Evolutionary conservation across 2,888 invertebrate species (phyloP), one percentile per base, ranked within the genome.

Genomic region (Yponomeuta evonymella): DNA sequence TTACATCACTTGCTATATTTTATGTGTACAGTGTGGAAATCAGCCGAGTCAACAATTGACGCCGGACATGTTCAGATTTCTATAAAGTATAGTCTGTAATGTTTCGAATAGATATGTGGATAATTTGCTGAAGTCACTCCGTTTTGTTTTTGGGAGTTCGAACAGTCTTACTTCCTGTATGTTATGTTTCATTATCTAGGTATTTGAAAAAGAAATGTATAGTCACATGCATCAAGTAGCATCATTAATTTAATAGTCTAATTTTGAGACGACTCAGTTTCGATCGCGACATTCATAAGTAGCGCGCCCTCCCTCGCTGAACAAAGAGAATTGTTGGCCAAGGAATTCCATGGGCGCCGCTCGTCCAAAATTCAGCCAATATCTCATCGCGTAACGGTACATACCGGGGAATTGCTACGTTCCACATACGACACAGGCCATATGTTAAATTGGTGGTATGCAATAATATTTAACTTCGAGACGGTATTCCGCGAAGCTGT

Each of bases 391-490:
- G 75, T 82, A 84, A 83, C 83, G 83, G 85, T 82, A 81, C 43
- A 8, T 43, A 43, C 77, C 75, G 71, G 71, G 48, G 68, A 69
- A 71, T 70, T 73, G 69, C 15, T 30, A 68, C 51, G 30, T 62
- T 62, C 36, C 62, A 33, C 63, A 69, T 63, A 33, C 43, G 43
- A 43, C 69, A 63, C 63, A 43, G 36, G 69, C 63, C 36, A 15
- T 12, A 58, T 58, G 51, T 62, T 69, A 62, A 69, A 69, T 76
- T 78, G 76, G 76, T 78, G 79, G 74, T 79, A 73, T 73, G 81
- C 79, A 83, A 82, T 84, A 83, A 86, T 86, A 83, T 86, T 86
- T 85, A 86, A n/a, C 33, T 67, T 23, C 81, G 77, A 76, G 79
- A 76, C 75, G 73, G 74, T 75, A 82, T 87, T 86, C 84, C 86